Percentiles rank a stretch among this genome's conserved stretches.
Evolutionary conservation across 2,888 invertebrate genomes (phyloP).

Genomic region (Laothoe populi): DNA sequence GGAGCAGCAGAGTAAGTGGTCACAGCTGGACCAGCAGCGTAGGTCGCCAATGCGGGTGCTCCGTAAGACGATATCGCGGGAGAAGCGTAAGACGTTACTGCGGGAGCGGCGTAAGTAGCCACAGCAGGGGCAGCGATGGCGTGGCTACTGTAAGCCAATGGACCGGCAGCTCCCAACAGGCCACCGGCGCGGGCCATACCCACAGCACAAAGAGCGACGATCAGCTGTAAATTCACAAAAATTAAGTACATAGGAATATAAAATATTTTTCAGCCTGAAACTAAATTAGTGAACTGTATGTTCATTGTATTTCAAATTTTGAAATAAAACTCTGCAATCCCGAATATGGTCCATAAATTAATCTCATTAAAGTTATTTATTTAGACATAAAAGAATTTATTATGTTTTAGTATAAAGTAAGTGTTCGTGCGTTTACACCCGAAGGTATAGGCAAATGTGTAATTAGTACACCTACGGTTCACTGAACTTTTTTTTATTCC

Average conservation of each 20-base stretch:
- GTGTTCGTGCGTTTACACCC: too few relatives aligned
- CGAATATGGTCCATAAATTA: too few relatives aligned
- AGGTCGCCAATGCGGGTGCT: conserved; percentile 48
- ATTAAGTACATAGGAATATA: conserved; percentile 40
- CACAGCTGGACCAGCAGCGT: conserved; percentile 35
- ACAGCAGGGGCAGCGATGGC: conserved; percentile 63
- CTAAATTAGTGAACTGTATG: neutral
- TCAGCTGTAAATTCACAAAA: conserved; percentile 37
- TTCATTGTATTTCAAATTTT: neutral
- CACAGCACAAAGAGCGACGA: conserved; percentile 85
- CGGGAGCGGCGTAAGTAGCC: conserved; percentile 51
- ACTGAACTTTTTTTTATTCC: too few relatives aligned
- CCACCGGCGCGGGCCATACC: conserved; percentile 85
- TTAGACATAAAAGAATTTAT: too few relatives aligned
- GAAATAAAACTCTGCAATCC: too few relatives aligned
- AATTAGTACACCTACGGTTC: too few relatives aligned
- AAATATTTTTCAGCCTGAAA: neutral
- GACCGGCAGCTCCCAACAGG: conserved; percentile 74
- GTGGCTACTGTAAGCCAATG: conserved; percentile 77
- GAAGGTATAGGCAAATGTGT: too few relatives aligned
- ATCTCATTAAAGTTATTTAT: too few relatives aligned
- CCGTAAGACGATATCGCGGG: conserved; percentile 48
- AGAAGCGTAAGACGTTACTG: conserved; percentile 80
- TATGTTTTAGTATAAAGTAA: too few relatives aligned
- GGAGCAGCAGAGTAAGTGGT: conserved; percentile 74